Base-by-base conservation (phyloP, 2,888 invertebrate species). In the Bhutanitis thaidina region DNA sequence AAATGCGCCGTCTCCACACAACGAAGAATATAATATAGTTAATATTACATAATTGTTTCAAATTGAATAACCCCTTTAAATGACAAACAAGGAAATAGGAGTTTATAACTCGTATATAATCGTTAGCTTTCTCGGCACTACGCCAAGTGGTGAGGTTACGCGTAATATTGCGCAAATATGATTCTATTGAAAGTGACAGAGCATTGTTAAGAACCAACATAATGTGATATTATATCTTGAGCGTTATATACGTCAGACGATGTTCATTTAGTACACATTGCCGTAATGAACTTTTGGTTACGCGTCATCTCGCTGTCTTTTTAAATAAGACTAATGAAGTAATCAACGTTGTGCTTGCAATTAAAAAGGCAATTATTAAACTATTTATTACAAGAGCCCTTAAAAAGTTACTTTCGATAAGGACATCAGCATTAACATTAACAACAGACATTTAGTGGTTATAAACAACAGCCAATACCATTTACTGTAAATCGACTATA, bases 161-260 rank as follows among this genome's bases (percentile, higher is more conserved):
- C 12, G 40, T 45, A 38, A 32, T 16, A 45, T 51, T 51, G 20
- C 51, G 51, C 40, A 51, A 51, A 51, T 45, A 45, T 51, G 30
- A 51, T 38, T 25, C 34, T 40, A 29, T 51, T 36, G 45, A 45
- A 51, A 45, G 51, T 51, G 51, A 51, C 45, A 51, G 29, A 37
- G 40, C 36, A 45, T 40, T 51, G 45, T 51, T 7, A 13, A 35
- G 39, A 44, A 14, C 15, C 30, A 29, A 41, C 36, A 45, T 40
- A 39, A 36, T 36, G 14, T 35, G 10, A 20, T 27, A 41, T 20
- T 16, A 20, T 27, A 41, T 20, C 16, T 25, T 32, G n/a, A n/a
- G 12, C 34, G 12, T 34, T 12, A 34, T 34, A 34, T 34, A 34
- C 12, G 12, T 34, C 1, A n/a, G 9, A 35, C 20, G 20, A 4